Percentiles rank a stretch among this genome's conserved stretches.
Evolutionary conservation across 2,888 invertebrate genomes (phyloP).

Genomic region (Allygus modestus): DNA sequence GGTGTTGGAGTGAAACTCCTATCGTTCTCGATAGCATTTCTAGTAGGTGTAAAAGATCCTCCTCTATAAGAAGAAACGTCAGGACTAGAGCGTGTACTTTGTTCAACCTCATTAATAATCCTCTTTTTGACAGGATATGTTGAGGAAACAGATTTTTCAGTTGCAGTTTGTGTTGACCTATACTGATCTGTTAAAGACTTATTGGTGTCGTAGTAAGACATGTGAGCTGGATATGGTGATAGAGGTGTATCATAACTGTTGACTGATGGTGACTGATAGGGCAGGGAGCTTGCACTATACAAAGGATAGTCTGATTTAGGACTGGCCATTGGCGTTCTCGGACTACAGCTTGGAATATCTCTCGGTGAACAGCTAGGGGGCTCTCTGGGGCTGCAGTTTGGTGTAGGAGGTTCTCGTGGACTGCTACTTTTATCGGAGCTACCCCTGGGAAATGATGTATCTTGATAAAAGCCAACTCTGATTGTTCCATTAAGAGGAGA

Average conservation of each 20-base stretch:
- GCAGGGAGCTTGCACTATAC: slow-evolving; percentile 59
- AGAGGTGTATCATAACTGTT: slow-evolving; percentile 70
- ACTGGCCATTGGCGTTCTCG: slow-evolving; percentile 79
- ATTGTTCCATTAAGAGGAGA: slow-evolving; percentile 89
- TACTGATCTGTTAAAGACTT: slow-evolving; percentile 71
- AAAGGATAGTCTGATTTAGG: slow-evolving; percentile 66
- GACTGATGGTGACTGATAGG: slow-evolving; percentile 62
- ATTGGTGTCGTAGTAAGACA: slow-evolving; percentile 73
- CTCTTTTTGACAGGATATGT: slow-evolving; percentile 82
- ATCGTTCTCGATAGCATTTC: slow-evolving; percentile 70
- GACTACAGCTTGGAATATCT: slow-evolving; percentile 80
- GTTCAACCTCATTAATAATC: slow-evolving; percentile 77
- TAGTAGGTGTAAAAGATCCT: slow-evolving; percentile 69
- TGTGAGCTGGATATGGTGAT: slow-evolving; percentile 79
- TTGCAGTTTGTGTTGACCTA: slow-evolving; percentile 71
- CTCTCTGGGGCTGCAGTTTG: slow-evolving; percentile 67
- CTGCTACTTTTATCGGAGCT: slow-evolving; percentile 85
- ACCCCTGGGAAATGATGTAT: slow-evolving; percentile 78
- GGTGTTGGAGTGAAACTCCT: slow-evolving; percentile 70
- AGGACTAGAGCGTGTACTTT: slow-evolving; percentile 63
- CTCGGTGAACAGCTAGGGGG: slow-evolving; percentile 67
- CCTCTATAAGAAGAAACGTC: slow-evolving; percentile 64
- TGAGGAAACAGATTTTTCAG: slow-evolving; percentile 67
- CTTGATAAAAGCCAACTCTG: slow-evolving; percentile 93
- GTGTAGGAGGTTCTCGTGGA: slow-evolving; percentile 66